A percentile compares a stretch with the other conserved stretches of the same genome.
phyloP scores from a whole-genome alignment of 2,888 invertebrate species.

The Seira ritae region DNA sequence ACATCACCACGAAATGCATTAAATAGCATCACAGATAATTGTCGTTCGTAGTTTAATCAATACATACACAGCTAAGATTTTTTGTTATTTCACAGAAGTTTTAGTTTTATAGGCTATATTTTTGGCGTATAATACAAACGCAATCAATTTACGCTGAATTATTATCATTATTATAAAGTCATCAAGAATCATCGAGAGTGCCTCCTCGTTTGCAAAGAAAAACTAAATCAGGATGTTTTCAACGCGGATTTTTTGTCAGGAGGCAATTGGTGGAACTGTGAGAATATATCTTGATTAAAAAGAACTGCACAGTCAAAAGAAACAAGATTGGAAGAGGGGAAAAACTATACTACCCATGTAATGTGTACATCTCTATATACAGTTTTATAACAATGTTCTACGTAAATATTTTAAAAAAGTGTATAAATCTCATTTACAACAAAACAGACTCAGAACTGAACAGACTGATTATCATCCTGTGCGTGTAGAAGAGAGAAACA shows the following conservation, averaged over 20 bases:
- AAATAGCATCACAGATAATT: too few relatives aligned
- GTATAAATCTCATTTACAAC: slow-evolving; percentile 65
- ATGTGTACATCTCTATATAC: slow-evolving; percentile 10
- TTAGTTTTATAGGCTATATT: neutral
- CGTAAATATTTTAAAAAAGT: slow-evolving; percentile 45
- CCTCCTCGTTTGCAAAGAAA: slow-evolving; percentile 58
- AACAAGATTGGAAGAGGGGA: too few relatives aligned
- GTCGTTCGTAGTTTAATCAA: too few relatives aligned
- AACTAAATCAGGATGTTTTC: slow-evolving; percentile 49
- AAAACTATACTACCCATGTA: slow-evolving; percentile 18
- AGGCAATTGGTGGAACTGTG: slow-evolving; percentile 23
- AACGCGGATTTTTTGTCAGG: neutral
- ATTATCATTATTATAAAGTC: slow-evolving; percentile 1
- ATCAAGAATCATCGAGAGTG: slow-evolving; percentile 48
- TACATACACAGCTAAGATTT: too few relatives aligned
- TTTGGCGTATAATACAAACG: neutral
- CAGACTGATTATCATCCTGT: slow-evolving; percentile 66
- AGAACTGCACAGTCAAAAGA: slow-evolving; percentile 63
- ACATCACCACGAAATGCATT: too few relatives aligned
- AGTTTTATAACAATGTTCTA: slow-evolving; percentile 21
- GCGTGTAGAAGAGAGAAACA: slow-evolving; percentile 39
- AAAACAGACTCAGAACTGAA: slow-evolving; percentile 67
- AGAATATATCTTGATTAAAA: slow-evolving; percentile 57
- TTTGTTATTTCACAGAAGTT: neutral
- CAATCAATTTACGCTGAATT: neutral